A percentile compares a stretch with the other conserved stretches of the same genome.
These are phyloP conservation scores for Vidua macroura DNA, from an alignment of 2,113 vertebrate genomes.

Conservation along the genomic window DNA sequence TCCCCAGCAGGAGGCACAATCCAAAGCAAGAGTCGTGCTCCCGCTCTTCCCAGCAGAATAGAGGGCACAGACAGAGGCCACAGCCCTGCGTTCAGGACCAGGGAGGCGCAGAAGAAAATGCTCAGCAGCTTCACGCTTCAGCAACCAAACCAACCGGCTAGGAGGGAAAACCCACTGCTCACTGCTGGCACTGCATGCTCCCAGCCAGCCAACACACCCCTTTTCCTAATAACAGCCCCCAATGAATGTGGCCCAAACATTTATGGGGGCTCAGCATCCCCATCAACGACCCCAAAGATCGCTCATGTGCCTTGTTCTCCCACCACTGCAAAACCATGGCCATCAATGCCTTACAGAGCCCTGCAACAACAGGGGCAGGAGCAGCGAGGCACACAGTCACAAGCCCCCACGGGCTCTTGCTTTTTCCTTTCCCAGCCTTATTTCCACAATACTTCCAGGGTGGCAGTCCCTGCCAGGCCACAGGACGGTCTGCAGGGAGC, in stretches of 20 bases:
- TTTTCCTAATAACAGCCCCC: not conserved
- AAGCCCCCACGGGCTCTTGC: fast-evolving
- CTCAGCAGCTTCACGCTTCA: not conserved
- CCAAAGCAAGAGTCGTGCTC: not conserved
- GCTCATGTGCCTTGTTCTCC: not conserved
- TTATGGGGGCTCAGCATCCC: not conserved
- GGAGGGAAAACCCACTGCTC: not conserved
- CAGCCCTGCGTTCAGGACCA: not conserved
- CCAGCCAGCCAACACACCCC: not conserved
- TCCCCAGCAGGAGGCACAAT: not conserved
- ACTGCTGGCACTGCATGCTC: fast-evolving
- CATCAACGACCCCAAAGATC: not conserved
- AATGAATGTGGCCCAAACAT: not conserved
- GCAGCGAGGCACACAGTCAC: not conserved
- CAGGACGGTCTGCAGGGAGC: not conserved
- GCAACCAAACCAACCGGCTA: not conserved
- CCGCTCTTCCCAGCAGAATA: not conserved
- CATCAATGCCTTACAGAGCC: not conserved
- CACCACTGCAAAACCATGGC: not conserved
- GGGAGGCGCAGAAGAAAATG: not conserved
- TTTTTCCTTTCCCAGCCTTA: not conserved
- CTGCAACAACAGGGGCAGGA: not conserved
- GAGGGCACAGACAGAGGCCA: not conserved
- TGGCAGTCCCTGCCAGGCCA: not conserved
- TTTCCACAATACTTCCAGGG: not conserved